Base-by-base conservation (phyloP, 2,113 vertebrate species). In the Vulpes vulpes region DNA sequence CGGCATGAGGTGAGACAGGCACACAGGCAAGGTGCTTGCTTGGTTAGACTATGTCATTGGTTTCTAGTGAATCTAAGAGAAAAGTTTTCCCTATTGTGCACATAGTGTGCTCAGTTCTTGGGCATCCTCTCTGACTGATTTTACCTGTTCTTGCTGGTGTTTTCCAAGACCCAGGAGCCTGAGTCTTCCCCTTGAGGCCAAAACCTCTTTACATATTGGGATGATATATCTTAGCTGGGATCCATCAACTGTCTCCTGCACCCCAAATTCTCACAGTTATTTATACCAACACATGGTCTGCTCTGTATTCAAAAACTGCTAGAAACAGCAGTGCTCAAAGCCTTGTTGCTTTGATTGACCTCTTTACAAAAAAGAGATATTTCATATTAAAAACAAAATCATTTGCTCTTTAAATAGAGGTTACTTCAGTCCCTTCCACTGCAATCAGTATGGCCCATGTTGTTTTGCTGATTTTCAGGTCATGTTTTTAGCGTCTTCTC, bases 1-100 rank as follows among this genome's bases (percentile, higher is more conserved):
- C 99, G 94, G 94, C 99, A 99, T 35, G 99, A 99, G 99, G 99
- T 99, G 97, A 98, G 98, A 59, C 1, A 0, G 9, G 25, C 79
- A 20, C 11, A 3, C 1, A 38, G 23, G 5, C 0, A 15, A 43
- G 35, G 3, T 10, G 65, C 5, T 10, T 60, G 62, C 22, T 15
- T 60, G 35, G 2, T 57, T 1, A 30, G 79, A 11, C 11, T 30
- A 11, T 17, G n/a, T 27, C 20, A 62, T 20, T 76, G 38, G 22
- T 87, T 91, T 71, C 49, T 27, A 8, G 60, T 1, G 3, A 14
- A 53, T 67, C 38, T 14, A 17, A 79, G 55, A 71, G 84, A n/a
- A 60, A 23, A 16, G 16, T 4, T 53, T 23, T 53, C 32, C n/a
- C 15, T 43, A 49, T 8, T 16, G 4, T 3, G 1, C 4, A 7